A percentile compares a stretch with the other conserved stretches of the same genome.
Evolutionary conservation across 2,113 vertebrate species (phyloP).

Genomic region (Lates calcarifer): DNA sequence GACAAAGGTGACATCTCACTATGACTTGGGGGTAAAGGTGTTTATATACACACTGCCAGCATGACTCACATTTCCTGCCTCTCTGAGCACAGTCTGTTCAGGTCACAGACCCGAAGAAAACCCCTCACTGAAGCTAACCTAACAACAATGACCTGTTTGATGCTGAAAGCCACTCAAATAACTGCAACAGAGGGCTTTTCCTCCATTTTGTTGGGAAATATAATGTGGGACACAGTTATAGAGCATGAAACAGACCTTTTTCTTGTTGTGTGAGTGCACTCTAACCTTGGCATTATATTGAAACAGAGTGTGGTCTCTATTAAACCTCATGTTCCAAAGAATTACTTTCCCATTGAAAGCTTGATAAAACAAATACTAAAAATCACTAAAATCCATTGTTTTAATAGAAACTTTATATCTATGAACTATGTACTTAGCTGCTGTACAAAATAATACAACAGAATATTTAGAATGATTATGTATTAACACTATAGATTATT

Average conservation of each 20-base stretch:
- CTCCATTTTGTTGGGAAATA: neutral
- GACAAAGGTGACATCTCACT: conserved; percentile 71
- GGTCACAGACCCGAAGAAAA: conserved; percentile 56
- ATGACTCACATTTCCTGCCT: conserved; percentile 74
- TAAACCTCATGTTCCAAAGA: neutral
- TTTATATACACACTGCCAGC: conserved; percentile 66
- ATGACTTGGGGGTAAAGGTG: conserved; percentile 68
- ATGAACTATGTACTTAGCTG: neutral
- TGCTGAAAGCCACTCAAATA: conserved; percentile 49
- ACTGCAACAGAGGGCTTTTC: conserved; percentile 26
- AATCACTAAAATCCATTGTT: neutral
- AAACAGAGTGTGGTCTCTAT: neutral
- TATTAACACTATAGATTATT: neutral
- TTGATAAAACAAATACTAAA: neutral
- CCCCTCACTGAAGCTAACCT: conserved; percentile 46
- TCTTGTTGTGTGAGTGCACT: conserved; percentile 3
- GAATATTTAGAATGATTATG: neutral
- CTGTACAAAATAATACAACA: neutral
- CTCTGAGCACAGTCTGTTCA: conserved; percentile 70
- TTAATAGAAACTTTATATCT: neutral
- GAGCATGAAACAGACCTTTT: neutral
- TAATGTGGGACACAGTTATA: neutral
- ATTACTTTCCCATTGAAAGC: neutral
- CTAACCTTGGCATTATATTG: conserved; percentile 3
- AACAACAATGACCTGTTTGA: conserved; percentile 64